Base-by-base conservation (phyloP, 2,888 invertebrate species). In the Cosmopolites sordidus region DNA sequence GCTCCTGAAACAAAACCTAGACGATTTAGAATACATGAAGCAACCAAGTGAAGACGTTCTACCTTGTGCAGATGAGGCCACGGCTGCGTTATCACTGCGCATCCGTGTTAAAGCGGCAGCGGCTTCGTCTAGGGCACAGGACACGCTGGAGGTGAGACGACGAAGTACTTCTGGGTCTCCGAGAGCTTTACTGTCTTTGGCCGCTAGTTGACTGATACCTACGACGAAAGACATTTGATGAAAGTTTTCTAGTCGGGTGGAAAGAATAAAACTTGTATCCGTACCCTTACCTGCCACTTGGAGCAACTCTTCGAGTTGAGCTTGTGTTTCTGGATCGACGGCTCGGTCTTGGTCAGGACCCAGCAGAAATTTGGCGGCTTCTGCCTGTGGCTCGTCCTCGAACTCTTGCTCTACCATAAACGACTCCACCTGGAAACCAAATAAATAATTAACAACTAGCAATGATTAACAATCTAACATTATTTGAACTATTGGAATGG, bases 91-190 rank as follows among this genome's bases (percentile, higher is more conserved):
- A 75, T 94, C 94, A 74, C 88, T 89, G 69, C 95, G 86, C 94
- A 96, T 95, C 73, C 93, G 88, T 64, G 93, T 95, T 62, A 97
- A 82, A 51, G 95, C 95, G 66, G 95, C 95, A 60, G 95, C 95
- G 54, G 96, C 96, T 78, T 96, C 95, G 80, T 96, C 95, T 69
- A 97, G 83, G 62, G 96, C 95, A 78, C 93, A 92, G 67, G 93
- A 74, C 43, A 75, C 75, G 66, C 91, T 91, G 48, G 91, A 89
- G 64, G 92, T 92, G 69, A 92, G 80, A 67, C 89, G 84, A 65
- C 90, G 81, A 64, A 93, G 80, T 66, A 92, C 90, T 75, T 92
- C 92, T 60, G 92, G 91, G 77, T 92, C 92, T 58, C 90, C 87
- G 68, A 91, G 82, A 75, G 89, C 84, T 75, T 87, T 88, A 69